Percentiles rank a stretch among this genome's conserved stretches.
phyloP scores from a whole-genome alignment of 2,888 invertebrate genomes.

The Polymixis lichenea region DNA sequence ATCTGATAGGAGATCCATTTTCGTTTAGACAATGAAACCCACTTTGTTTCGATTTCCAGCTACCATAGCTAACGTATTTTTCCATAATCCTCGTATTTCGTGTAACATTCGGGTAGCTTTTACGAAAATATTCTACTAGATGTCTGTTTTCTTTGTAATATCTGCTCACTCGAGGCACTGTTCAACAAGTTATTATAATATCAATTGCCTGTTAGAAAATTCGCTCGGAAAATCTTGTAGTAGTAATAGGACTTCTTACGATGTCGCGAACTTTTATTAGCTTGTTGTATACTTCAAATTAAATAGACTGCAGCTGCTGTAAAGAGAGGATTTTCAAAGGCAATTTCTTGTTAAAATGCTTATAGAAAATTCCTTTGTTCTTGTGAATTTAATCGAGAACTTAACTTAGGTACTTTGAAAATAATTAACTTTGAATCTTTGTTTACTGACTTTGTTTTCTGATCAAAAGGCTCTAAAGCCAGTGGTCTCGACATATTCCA shows the following conservation, averaged over 20 bases:
- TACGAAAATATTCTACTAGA: background rate
- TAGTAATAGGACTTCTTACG: slow-evolving; percentile 25
- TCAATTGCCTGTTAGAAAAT: slow-evolving; percentile 23
- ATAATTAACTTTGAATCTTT: slow-evolving; percentile 5
- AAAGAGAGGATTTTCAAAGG: background rate
- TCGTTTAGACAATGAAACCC: slow-evolving; percentile 34
- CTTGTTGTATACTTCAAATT: slow-evolving; percentile 23
- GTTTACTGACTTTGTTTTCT: background rate
- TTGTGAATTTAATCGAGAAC: slow-evolving; percentile 8
- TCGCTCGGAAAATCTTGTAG: slow-evolving; percentile 37
- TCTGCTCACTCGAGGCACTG: slow-evolving; percentile 1
- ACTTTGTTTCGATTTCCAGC: slow-evolving; percentile 28
- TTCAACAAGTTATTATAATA: slow-evolving; percentile 14
- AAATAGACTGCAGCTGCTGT: slow-evolving; percentile 7
- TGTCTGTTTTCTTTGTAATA: slow-evolving; percentile 8
- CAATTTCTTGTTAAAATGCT: background rate
- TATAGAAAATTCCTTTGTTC: slow-evolving; percentile 22
- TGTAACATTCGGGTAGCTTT: slow-evolving; percentile 11
- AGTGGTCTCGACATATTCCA: background rate
- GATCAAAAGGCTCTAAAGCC: slow-evolving; percentile 1
- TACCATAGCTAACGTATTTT: slow-evolving; percentile 16
- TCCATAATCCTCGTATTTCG: background rate
- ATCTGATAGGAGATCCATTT: slow-evolving; percentile 45
- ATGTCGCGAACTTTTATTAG: slow-evolving; percentile 23
- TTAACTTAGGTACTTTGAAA: background rate